Conservation (phyloP, 2,888 invertebrate species). For the Galerucella nymphaeae region DNA sequence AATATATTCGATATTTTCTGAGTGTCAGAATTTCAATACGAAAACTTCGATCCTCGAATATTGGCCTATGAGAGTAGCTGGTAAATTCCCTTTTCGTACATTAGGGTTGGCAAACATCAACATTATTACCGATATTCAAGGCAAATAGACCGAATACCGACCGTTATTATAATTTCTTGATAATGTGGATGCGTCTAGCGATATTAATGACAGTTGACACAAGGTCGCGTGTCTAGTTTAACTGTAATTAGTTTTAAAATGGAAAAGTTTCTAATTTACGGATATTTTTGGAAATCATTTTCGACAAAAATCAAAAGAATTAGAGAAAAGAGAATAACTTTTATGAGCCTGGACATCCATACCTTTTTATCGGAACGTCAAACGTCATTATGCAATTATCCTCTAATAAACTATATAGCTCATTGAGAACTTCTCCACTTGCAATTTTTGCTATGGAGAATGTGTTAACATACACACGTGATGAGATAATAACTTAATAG, state of each 20-base stretch:
- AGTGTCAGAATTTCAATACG: too few relatives aligned
- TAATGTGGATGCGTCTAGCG: constrained; percentile 18
- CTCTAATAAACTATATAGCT: too few relatives aligned
- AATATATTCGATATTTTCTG: too few relatives aligned
- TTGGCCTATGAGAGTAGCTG: not conserved
- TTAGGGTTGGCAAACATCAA: constrained; percentile 40
- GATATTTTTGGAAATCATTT: not conserved
- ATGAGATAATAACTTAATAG: too few relatives aligned
- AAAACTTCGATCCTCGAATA: not conserved
- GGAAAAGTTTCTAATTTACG: not conserved
- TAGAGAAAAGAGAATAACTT: too few relatives aligned
- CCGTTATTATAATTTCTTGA: constrained; percentile 26
- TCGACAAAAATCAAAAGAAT: too few relatives aligned
- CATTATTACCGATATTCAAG: constrained; percentile 34
- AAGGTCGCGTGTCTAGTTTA: not conserved
- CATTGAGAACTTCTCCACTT: not conserved
- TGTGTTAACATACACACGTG: too few relatives aligned
- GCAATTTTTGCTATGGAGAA: not conserved
- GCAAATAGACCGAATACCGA: constrained; percentile 27
- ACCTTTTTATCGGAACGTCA: too few relatives aligned
- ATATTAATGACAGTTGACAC: not conserved
- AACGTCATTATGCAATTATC: too few relatives aligned
- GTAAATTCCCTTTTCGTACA: constrained; percentile 32
- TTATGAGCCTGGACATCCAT: too few relatives aligned
- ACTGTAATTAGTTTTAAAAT: not conserved